Conservation (phyloP, 2,888 invertebrate genomes). For the Trissolcus brochymenae region DNA sequence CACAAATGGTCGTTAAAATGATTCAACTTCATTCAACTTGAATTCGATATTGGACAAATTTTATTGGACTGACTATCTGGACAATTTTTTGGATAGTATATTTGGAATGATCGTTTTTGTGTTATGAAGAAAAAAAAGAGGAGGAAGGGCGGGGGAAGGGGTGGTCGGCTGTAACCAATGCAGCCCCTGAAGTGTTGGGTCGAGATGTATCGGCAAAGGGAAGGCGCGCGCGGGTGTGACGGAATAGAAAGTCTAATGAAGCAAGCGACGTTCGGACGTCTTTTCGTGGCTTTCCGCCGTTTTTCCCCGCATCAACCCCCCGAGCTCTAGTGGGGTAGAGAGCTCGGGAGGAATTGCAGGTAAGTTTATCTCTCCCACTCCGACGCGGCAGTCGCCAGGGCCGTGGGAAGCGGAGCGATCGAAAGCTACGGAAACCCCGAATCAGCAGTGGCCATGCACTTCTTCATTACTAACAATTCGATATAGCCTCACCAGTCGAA, state of each 20-base stretch:
- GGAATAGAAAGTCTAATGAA: conserved; percentile 48
- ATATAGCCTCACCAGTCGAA: conserved; percentile 26
- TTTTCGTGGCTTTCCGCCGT: conserved; percentile 58
- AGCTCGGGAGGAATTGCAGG: conserved; percentile 57
- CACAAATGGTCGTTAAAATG: too few relatives aligned
- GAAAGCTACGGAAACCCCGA: conserved; percentile 57
- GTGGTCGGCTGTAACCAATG: conserved; percentile 27
- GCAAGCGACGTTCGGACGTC: conserved; percentile 56
- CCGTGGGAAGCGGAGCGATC: conserved; percentile 58
- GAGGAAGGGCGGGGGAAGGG: neutral
- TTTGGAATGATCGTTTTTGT: conserved; percentile 38
- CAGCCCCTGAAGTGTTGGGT: conserved; percentile 53
- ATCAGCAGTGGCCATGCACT: conserved; percentile 52
- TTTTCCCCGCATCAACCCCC: conserved; percentile 50
- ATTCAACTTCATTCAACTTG: too few relatives aligned
- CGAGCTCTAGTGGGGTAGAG: conserved; percentile 53
- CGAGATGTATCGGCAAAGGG: conserved; percentile 31
- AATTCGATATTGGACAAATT: neutral
- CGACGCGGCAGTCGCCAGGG: conserved; percentile 47
- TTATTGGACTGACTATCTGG: conserved; percentile 29
- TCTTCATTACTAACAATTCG: conserved; percentile 40
- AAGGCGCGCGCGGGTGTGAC: conserved; percentile 22
- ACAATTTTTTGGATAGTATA: conserved; percentile 10
- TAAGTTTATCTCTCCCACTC: conserved; percentile 57
- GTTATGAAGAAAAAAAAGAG: conserved; percentile 22